Evolutionary conservation across 2,888 invertebrate genomes (phyloP).

Genomic region (Drosophila cognata): DNA sequence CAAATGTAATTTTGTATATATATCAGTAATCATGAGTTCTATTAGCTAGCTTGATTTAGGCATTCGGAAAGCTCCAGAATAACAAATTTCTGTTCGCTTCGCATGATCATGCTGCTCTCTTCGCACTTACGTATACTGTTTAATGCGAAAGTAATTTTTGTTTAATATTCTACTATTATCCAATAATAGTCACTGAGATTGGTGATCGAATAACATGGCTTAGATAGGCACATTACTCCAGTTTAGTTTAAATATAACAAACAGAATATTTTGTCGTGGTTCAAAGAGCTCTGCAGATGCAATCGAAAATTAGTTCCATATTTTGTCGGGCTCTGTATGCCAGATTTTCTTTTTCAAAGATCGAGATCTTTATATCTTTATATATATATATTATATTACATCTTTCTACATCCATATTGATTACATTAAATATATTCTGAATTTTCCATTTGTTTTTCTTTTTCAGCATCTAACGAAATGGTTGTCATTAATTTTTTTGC

Average conservation of each 20-base stretch:
- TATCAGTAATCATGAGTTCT: neutral
- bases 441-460: slow-evolving; percentile 20
- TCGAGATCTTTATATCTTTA: neutral
- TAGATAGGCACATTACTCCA: neutral
- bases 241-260: neutral
- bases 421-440: neutral
- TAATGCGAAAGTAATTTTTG: neutral
- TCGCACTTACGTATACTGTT: too few relatives aligned
- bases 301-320: neutral
- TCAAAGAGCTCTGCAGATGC: neutral
- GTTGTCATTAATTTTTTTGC: slow-evolving; percentile 99
- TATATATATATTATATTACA: neutral
- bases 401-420: neutral
- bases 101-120: too few relatives aligned
- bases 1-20: neutral
- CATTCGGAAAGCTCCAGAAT: neutral
- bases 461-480: slow-evolving; percentile 96
- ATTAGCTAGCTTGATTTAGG: neutral
- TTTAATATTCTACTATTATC: neutral
- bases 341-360: neutral
- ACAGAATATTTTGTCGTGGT: too few relatives aligned
- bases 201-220: neutral
- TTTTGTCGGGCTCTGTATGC: neutral
- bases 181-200: neutral
- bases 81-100: neutral